Base-by-base conservation (phyloP, 2,888 invertebrate genomes). In the Eristalis pertinax region DNA sequence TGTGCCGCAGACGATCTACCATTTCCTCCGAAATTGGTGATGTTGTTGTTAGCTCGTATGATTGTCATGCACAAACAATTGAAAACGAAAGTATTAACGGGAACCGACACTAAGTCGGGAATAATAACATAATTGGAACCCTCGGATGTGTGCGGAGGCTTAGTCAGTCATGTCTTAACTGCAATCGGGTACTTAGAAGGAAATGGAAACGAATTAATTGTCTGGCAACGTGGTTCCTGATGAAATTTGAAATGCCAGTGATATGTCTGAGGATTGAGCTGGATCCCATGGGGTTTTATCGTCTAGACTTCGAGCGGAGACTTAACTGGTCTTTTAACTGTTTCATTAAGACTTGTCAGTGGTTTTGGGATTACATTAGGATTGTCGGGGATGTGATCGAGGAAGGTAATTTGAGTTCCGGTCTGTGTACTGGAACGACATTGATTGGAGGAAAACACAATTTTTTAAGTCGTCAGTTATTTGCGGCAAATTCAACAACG, bases 41-140 rank as follows among this genome's bases (percentile, higher is more conserved):
- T 58, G 68, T 76, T 56, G 43, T 58, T 56, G 43, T 67, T 32
- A 19, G 19, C 19, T 50, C 19, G 50, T 19, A 32, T 58, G 68
- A 11, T 69, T 63, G 35, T 69, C 38, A 10, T 70, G 29, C 38
- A 26, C 26, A 64, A 13, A 64, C 63, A 70, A 78, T 50, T 64
- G 77, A 64, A 78, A 70, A 70, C 26, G 60, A 78, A 65, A 72
- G 70, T 56, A 56, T 58, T 64, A 78, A 72, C 70, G 64, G 70
- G 64, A 70, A 78, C 35, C 58, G 64, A 72, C 29, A 35, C 56
- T 26, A 41, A 22, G 64, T 43, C 58, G 13, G 11, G 41, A 26
- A 24, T 58, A 70, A 64, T n/a, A 29, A 4, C 22, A 22, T 65
- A 32, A 35, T 65, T n/a, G 29, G 4, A 7, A 50, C 19, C 19